phyloP scores from a whole-genome alignment of 1,140 invertebrate species.

The Neodiprion lecontei region DNA sequence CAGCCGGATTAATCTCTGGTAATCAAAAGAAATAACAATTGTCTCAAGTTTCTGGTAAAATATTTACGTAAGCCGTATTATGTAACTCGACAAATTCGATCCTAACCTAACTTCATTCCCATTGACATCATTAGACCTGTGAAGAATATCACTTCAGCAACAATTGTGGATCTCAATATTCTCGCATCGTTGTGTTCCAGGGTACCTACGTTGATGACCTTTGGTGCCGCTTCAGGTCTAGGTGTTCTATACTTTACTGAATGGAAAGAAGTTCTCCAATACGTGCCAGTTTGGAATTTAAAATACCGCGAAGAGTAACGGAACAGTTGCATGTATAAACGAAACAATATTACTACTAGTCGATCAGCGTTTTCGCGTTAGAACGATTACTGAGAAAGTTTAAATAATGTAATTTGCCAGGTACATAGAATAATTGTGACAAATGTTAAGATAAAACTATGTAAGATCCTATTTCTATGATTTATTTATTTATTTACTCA shows the following conservation, averaged over 20 bases:
- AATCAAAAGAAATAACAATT: no score
- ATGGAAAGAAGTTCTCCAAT: slow-evolving; percentile 75
- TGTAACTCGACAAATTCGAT: neutral
- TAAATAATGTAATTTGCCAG: no score
- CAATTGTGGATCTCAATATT: no score
- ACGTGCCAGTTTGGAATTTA: slow-evolving; percentile 71
- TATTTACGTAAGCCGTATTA: neutral
- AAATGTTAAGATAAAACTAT: no score
- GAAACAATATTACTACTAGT: neutral
- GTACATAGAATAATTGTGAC: no score
- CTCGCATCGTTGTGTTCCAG: slow-evolving; percentile 50
- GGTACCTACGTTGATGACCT: slow-evolving; percentile 65
- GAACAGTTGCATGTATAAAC: slow-evolving; percentile 29
- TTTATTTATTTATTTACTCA: no score
- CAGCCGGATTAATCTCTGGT: no score
- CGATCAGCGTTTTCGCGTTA: neutral
- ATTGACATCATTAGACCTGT: no score
- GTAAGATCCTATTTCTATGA: no score
- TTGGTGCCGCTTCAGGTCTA: slow-evolving; percentile 66
- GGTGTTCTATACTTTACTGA: slow-evolving; percentile 75
- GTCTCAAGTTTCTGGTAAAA: neutral
- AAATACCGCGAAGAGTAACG: slow-evolving; percentile 67
- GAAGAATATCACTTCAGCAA: no score
- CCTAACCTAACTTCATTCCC: neutral
- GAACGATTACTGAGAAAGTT: no score